phyloP scores from a whole-genome alignment of 2,797 vertebrate species.

The Scleropages formosus region DNA sequence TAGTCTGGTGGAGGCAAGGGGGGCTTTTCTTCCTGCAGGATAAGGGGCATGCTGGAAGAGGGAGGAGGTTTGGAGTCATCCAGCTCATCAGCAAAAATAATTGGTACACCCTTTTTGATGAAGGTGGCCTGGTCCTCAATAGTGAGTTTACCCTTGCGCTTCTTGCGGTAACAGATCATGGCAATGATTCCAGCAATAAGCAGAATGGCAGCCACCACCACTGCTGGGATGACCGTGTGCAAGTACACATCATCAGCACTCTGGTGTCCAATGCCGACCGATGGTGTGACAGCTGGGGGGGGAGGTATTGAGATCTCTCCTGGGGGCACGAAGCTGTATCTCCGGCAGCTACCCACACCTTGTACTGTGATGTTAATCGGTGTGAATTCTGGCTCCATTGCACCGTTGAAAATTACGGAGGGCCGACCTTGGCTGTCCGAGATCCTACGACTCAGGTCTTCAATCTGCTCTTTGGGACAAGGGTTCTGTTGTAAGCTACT shows the following conservation, averaged over 20 bases:
- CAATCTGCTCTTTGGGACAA: slow-evolving; percentile 86
- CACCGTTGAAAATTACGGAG: slow-evolving; percentile 60
- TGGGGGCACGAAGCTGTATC: slow-evolving; percentile 80
- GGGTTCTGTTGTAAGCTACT: slow-evolving; percentile 85
- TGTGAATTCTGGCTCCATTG: slow-evolving; percentile 85
- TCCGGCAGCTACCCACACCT: slow-evolving; percentile 78
- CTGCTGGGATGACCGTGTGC: slow-evolving; percentile 93
- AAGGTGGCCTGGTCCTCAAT: slow-evolving; percentile 98
- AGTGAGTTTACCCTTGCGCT: slow-evolving; percentile 92
- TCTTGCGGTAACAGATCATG: slow-evolving; percentile 97
- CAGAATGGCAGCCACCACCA: slow-evolving; percentile 91
- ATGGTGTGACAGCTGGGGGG: slow-evolving; percentile 62
- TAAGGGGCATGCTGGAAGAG: slow-evolving; percentile 93
- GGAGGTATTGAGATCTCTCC: slow-evolving; percentile 59
- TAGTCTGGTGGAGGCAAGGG: slow-evolving; percentile 93
- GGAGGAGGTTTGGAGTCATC: slow-evolving; percentile 94
- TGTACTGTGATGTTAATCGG: slow-evolving; percentile 73
- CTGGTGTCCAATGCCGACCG: slow-evolving; percentile 76
- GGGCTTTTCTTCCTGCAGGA: slow-evolving; percentile 96
- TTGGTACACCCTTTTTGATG: slow-evolving; percentile 97
- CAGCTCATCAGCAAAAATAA: slow-evolving; percentile 95
- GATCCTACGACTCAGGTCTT: slow-evolving; percentile 75
- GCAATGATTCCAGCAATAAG: slow-evolving; percentile 91
- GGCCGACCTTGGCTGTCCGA: slow-evolving; percentile 73
- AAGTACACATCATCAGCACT: slow-evolving; percentile 92